Evolutionary conservation across 2,797 vertebrate genomes (phyloP).

Genomic region (Xiphorhynchus erythropygius): DNA sequence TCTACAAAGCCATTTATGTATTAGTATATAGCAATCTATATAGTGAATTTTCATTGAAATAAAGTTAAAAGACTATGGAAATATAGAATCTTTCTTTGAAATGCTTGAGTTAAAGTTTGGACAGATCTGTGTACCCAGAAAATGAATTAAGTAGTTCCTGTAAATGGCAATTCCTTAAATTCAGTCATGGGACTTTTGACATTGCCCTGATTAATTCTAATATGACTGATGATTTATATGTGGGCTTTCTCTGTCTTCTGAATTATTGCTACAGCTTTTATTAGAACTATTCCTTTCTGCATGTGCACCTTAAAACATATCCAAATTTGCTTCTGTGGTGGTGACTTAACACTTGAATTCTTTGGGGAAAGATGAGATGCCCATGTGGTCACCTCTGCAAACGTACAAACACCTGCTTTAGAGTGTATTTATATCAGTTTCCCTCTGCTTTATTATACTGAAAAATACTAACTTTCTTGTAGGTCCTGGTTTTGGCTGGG

Average conservation of each 20-base stretch:
- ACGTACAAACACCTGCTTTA: background rate
- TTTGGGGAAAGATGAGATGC: background rate
- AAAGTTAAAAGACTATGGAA: background rate
- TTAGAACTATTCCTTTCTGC: background rate
- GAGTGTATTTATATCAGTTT: background rate
- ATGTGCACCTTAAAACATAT: background rate
- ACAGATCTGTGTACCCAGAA: background rate
- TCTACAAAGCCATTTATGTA: constrained; percentile 75
- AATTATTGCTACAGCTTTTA: background rate
- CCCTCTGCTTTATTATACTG: background rate
- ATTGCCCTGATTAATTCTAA: background rate
- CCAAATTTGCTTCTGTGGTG: background rate
- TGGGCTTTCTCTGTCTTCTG: background rate
- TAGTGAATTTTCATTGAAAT: background rate
- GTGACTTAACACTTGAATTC: background rate
- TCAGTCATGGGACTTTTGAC: background rate
- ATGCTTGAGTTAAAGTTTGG: background rate
- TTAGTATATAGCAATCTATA: background rate
- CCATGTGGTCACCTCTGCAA: background rate
- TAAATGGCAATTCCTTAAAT: background rate
- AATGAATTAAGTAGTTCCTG: background rate
- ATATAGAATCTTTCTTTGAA: background rate
- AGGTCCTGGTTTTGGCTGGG: background rate
- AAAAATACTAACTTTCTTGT: background rate
- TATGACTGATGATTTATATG: background rate